Evolutionary conservation across 1,140 invertebrate genomes (phyloP), one percentile per base, ranked within the genome.

Genomic region (Papilio aristodemus): DNA sequence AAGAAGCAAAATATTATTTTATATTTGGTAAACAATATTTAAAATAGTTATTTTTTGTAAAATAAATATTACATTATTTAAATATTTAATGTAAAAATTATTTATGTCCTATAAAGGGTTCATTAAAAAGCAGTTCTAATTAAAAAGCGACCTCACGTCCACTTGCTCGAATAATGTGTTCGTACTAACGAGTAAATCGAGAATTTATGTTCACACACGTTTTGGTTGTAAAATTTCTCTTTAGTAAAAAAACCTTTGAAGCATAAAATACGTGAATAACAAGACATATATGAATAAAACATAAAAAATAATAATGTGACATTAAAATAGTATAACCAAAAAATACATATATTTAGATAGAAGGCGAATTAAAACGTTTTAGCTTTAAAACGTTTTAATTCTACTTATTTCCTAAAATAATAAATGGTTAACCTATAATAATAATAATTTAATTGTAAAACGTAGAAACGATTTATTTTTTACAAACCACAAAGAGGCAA

Each of bases 121-220:
- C 46, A 19, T 25, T 54, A 54, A 54, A 54, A 54, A 25, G 46
- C 46, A 22, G 19, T 54, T 54, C 8, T 54, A 54, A 54, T 54
- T 54, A 54, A 22, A 50, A 54, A 54, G 43, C 43, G 43, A 25
- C 46, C 46, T 50, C 46, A 25, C 46, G 19, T 54, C 43, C 17
- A 50, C 17, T 22, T 43, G 19, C 46, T 25, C 10, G 19, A 54
- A 54, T 43, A 46, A 17, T 25, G 22, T 54, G 19, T 13, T 54
- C 46, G 19, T 10, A 54, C 46, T 54, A 54, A 54, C 46, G 46
- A 54, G 17, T 22, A 54, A 54, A 54, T 54, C 46, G 46, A 25
- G 46, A 54, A 19, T 14, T 54, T 54, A 22, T 25, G 17, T 54
- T 11, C 46, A 50, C 46, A 50, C 46, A 54, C 46, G 19, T 54